Percentiles rank a stretch among this genome's conserved stretches.
Evolutionary conservation across 1,140 invertebrate genomes (phyloP).

Genomic region (Drosophila ogumai): DNA sequence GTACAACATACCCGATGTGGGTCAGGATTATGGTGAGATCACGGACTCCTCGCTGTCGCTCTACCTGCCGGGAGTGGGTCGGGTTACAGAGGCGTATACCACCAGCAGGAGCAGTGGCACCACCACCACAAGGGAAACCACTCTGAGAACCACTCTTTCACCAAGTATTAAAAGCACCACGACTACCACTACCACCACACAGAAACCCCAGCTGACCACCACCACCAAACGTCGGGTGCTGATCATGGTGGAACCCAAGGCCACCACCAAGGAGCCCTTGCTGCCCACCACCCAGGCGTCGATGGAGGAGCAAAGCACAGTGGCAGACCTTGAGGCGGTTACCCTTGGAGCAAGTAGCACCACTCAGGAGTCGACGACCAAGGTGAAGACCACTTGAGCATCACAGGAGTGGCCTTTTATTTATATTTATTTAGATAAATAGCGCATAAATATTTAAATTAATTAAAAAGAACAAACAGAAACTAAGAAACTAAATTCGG

Average conservation of each 20-base stretch:
- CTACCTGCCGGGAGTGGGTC: constrained; percentile 59
- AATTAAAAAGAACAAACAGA: neutral
- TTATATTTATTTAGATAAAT: constrained; percentile 2
- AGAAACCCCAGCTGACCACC: neutral
- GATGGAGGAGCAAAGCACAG: neutral
- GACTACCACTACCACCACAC: neutral
- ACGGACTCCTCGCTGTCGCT: constrained; percentile 57
- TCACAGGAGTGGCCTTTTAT: neutral
- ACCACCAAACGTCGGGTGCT: neutral
- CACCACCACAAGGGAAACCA: neutral
- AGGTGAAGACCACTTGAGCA: neutral
- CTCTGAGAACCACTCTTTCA: neutral
- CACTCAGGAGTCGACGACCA: neutral
- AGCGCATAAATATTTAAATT: neutral
- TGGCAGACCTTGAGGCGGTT: neutral
- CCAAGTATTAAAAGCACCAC: neutral
- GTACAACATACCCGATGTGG: constrained; percentile 69
- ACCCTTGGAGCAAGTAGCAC: neutral
- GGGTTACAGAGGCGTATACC: constrained; percentile 48
- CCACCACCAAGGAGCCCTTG: neutral
- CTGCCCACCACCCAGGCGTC: neutral
- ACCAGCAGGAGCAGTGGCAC: constrained; percentile 17
- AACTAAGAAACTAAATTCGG: no score
- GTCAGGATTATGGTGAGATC: constrained; percentile 55
- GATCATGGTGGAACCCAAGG: neutral